These are phyloP conservation scores for Chloroceryle inda DNA, from an alignment of 2,797 vertebrate genomes.

Conservation along the genomic window DNA sequence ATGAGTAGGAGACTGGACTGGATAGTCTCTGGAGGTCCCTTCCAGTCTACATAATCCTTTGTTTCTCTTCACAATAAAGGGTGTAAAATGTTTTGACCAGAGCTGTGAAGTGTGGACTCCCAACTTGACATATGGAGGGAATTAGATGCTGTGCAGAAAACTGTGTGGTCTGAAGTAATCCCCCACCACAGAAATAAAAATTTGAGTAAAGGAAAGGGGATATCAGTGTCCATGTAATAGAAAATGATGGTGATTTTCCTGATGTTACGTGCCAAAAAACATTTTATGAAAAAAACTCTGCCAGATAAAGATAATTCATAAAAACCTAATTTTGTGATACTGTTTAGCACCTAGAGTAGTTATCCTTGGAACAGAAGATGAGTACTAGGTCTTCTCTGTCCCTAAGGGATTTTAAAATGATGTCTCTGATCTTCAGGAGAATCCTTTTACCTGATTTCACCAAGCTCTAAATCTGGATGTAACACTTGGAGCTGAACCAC, in stretches of 20 bases:
- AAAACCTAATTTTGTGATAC: background rate
- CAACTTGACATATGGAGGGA: background rate
- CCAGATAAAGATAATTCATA: background rate
- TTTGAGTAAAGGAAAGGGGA: background rate
- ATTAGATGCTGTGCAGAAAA: background rate
- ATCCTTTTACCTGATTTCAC: background rate
- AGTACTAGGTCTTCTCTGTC: background rate
- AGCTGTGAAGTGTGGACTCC: too few species aligned
- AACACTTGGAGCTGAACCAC: background rate
- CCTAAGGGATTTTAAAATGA: background rate
- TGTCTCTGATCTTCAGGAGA: background rate
- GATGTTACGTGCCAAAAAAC: background rate
- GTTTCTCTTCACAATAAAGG: too few species aligned
- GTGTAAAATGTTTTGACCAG: too few species aligned
- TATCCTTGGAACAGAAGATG: background rate
- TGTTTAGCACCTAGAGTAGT: background rate
- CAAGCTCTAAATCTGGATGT: background rate
- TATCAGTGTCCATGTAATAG: background rate
- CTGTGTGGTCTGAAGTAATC: background rate
- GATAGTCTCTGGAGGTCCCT: too few species aligned
- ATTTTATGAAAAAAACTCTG: background rate
- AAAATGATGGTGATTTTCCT: background rate
- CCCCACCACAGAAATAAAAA: background rate
- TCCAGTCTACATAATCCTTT: too few species aligned
- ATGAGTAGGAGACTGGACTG: too few species aligned